These are phyloP conservation scores for Dysmachus trigonus DNA, from an alignment of 2,888 invertebrate genomes.

Conservation along the genomic window DNA sequence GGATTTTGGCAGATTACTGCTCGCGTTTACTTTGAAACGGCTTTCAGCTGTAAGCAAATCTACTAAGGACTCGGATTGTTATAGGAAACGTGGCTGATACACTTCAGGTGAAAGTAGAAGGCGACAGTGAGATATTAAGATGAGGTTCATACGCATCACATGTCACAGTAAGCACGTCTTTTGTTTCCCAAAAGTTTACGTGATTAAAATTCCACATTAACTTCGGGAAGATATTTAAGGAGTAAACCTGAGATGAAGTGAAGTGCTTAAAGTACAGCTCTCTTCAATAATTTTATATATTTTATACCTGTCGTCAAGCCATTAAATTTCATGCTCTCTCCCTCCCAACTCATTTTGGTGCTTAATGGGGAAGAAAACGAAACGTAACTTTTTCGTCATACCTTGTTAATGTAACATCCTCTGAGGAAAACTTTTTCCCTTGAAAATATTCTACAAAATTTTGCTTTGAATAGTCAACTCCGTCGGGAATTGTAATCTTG, in stretches of 20 bases:
- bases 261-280: neutral
- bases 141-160: slow-evolving; percentile 1
- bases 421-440: neutral
- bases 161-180: neutral
- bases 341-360: neutral
- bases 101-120: neutral
- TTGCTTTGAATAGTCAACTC: slow-evolving; percentile 13
- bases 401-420: neutral
- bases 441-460: neutral
- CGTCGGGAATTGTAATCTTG: neutral
- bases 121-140: neutral
- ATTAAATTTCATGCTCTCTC: slow-evolving; percentile 17
- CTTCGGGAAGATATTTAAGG: neutral
- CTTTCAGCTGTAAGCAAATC: neutral
- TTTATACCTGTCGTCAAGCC: slow-evolving; percentile 8
- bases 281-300: neutral
- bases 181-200: neutral
- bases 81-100: neutral
- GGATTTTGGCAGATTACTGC: neutral
- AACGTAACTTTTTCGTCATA: slow-evolving; percentile 24
- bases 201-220: slow-evolving; percentile 20
- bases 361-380: slow-evolving; percentile 23
- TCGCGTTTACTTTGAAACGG: neutral
- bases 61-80: neutral
- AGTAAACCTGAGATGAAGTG: neutral